phyloP scores from a whole-genome alignment of 2,888 invertebrate genomes.

The Plutella xylostella region DNA sequence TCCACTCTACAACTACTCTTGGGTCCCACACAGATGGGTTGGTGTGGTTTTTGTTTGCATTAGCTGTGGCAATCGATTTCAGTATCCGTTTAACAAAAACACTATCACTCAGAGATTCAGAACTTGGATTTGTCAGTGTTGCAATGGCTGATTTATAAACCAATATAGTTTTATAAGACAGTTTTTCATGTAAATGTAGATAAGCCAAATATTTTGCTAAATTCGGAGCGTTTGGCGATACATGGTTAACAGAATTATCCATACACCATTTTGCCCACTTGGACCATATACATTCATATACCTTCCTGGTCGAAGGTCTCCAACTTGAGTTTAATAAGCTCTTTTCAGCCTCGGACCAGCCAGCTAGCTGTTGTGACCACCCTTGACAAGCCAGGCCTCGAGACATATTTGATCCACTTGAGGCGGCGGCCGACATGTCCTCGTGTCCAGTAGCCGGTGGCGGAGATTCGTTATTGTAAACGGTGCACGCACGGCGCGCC shows the following conservation, averaged over 20 bases:
- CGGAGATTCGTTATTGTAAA: neutral
- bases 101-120: neutral
- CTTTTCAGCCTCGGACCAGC: neutral
- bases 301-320: neutral
- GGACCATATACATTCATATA: neutral
- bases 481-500: slow-evolving; percentile 6
- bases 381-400: neutral
- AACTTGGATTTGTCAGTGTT: neutral
- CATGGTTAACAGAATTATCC: neutral
- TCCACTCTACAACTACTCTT: neutral
- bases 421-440: neutral
- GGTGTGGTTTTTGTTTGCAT: neutral
- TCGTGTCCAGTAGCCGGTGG: neutral
- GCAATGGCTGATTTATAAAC: neutral
- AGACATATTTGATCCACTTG: neutral
- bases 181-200: neutral
- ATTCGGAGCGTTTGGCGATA: neutral
- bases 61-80: neutral
- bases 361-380: neutral
- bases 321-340: neutral
- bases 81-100: neutral
- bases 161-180: neutral
- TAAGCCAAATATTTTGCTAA: neutral
- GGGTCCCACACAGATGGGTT: neutral
- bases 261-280: neutral